Conservation (phyloP, 2,113 vertebrate species). For the Typhlomys cinereus region DNA sequence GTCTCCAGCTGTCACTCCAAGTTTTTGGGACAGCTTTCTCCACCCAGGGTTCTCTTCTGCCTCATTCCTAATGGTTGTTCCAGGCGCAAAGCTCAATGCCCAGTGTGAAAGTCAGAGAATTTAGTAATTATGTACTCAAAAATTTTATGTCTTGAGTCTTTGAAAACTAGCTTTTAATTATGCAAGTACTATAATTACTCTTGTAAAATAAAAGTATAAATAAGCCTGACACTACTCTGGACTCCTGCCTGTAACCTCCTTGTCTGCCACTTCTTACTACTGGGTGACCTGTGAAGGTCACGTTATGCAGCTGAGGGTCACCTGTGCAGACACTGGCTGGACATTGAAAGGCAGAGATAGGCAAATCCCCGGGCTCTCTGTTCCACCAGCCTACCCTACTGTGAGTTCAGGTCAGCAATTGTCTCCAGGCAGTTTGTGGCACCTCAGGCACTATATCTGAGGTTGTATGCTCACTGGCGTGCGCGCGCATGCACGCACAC, state of each 20-base stretch:
- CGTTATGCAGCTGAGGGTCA: background rate
- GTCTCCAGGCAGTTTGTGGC: no score
- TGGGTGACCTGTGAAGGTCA: background rate
- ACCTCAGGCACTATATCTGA: no score
- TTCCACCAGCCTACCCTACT: no score
- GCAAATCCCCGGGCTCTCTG: no score
- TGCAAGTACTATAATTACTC: background rate
- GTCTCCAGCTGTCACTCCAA: background rate
- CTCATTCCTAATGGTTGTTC: background rate
- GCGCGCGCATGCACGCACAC: background rate
- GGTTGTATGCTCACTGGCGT: background rate
- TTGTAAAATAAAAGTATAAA: background rate
- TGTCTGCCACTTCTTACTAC: background rate
- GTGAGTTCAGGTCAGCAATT: no score
- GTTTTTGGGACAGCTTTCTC: background rate
- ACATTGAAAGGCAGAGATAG: no score
- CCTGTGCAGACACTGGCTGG: fast-evolving
- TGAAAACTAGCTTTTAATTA: background rate
- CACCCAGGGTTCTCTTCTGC: background rate
- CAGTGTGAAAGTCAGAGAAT: background rate
- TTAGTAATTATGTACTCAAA: background rate
- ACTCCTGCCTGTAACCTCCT: background rate
- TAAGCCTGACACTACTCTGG: background rate
- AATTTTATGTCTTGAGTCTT: background rate
- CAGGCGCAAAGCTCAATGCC: background rate